Evolutionary conservation across 2,113 vertebrate genomes (phyloP), one percentile per base, ranked within the genome.

Genomic region (Eulemur rufifrons): DNA sequence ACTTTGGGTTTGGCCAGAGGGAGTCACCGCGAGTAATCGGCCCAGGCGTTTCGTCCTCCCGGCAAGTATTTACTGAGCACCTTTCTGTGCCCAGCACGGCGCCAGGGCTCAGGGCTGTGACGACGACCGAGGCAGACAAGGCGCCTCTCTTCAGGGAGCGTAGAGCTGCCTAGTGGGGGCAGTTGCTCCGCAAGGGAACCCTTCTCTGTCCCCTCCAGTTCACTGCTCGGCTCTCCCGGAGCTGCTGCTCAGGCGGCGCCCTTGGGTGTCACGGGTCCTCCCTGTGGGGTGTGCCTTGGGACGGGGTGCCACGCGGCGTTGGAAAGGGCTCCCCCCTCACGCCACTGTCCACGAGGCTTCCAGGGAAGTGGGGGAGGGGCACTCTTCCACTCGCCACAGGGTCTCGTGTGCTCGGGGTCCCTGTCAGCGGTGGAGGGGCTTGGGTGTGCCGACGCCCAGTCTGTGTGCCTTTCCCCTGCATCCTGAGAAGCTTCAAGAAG

Each of bases 391-490:
- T 45, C 3, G 5, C 32, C 83, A 50, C 25, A 17, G 34, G 21
- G 13, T 15, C n/a, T 23, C 6, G 54, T 61, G 4, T 12, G 27
- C 5, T 50, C 2, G 12, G 74, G 6, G 3, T 17, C 37, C 50
- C 68, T 15, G 4, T 1, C 14, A 34, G 15, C 4, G 66, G 0
- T 1, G 1, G 14, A 20, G 52, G 13, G 45, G 20, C 37, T 56
- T 37, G 86, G 8, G 0, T 0, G 0, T 29, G 6, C 25, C 50
- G 66, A 21, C 7, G 12, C 0, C 12, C 25, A 3, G 45, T 20
- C 29, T 52, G 56, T n/a, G 5, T 21, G 10, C 32, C 37, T 52
- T 52, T 54, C 20, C 6, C 20, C 56, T 20, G 29, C n/a, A 18
- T 52, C 89, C 56, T 2, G 17, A 59, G 78, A 74, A 13, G 25